phyloP scores from a whole-genome alignment of 2,888 invertebrate genomes.

The Theretra japonica region DNA sequence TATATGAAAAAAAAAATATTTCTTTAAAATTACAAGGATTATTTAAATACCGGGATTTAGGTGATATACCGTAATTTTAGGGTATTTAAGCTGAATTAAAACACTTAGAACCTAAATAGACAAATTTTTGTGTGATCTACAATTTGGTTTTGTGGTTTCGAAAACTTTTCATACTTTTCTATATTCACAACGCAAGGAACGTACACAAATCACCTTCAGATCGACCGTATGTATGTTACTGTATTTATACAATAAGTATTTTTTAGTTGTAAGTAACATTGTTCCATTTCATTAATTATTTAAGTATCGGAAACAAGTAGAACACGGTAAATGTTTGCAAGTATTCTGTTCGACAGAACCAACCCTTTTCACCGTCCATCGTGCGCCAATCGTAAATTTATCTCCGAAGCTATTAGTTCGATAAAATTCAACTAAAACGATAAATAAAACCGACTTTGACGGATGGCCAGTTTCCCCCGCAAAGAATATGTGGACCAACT shows the following conservation, averaged over 20 bases:
- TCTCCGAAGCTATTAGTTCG: slow-evolving; percentile 82
- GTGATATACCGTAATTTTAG: too few relatives aligned
- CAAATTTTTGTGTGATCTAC: too few relatives aligned
- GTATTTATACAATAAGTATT: not conserved
- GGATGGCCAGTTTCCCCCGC: slow-evolving; percentile 79
- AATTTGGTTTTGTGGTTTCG: too few relatives aligned
- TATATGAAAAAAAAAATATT: too few relatives aligned
- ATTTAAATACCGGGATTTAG: too few relatives aligned
- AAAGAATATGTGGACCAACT: slow-evolving; percentile 65
- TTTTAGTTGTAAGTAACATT: not conserved
- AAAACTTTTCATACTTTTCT: too few relatives aligned
- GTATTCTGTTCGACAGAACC: slow-evolving; percentile 40
- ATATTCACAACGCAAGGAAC: too few relatives aligned
- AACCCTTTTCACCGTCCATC: slow-evolving; percentile 77
- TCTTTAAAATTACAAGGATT: too few relatives aligned
- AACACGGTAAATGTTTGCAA: slow-evolving; percentile 17
- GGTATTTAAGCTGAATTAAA: too few relatives aligned
- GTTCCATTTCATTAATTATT: not conserved
- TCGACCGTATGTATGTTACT: too few relatives aligned
- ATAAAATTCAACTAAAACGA: slow-evolving; percentile 84
- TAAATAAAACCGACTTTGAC: slow-evolving; percentile 83
- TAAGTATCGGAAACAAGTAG: slow-evolving; percentile 5
- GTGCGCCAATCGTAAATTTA: slow-evolving; percentile 80
- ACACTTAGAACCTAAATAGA: too few relatives aligned
- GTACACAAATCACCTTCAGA: too few relatives aligned